Conservation (phyloP, 2,113 vertebrate species). For the Perccottus glenii region DNA sequence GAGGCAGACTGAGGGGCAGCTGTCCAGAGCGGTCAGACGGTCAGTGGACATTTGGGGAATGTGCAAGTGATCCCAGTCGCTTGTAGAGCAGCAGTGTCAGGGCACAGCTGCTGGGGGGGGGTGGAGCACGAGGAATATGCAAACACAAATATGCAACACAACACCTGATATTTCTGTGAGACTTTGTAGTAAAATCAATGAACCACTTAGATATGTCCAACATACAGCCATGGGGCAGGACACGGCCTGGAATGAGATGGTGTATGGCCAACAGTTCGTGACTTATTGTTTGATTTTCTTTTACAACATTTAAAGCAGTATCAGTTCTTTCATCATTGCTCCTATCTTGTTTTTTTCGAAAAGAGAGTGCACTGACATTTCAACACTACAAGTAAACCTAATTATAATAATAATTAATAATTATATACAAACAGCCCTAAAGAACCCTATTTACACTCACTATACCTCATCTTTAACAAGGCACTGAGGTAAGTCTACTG, state of each 20-base stretch:
- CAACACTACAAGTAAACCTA: too few relatives aligned
- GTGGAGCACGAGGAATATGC: conserved; percentile 20
- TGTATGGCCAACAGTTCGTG: background rate
- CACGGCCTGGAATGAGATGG: background rate
- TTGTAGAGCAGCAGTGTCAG: conserved; percentile 42
- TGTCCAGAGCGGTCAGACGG: conserved; percentile 74
- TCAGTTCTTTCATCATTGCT: background rate
- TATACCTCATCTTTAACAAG: too few relatives aligned
- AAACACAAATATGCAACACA: conserved; percentile 15
- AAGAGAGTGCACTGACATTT: too few relatives aligned
- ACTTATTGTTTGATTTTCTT: too few relatives aligned
- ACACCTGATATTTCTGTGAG: conserved; percentile 16
- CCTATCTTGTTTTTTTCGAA: background rate
- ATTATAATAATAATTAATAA: too few relatives aligned
- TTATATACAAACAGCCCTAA: too few relatives aligned
- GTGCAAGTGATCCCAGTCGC: conserved; percentile 66
- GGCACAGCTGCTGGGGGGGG: conserved; percentile 59
- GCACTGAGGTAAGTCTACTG: conserved; percentile 28
- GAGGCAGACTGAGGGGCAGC: conserved; percentile 68
- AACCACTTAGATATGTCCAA: conserved; percentile 9
- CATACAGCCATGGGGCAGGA: background rate
- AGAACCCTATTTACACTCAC: too few relatives aligned
- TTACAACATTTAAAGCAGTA: too few relatives aligned
- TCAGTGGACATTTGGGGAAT: conserved; percentile 66
- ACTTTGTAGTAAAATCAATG: conserved; percentile 11